Evolutionary conservation across 35 echinoderm and acorn worm genomes (phyloP).

Genomic region (Apostichopus parvimensis): DNA sequence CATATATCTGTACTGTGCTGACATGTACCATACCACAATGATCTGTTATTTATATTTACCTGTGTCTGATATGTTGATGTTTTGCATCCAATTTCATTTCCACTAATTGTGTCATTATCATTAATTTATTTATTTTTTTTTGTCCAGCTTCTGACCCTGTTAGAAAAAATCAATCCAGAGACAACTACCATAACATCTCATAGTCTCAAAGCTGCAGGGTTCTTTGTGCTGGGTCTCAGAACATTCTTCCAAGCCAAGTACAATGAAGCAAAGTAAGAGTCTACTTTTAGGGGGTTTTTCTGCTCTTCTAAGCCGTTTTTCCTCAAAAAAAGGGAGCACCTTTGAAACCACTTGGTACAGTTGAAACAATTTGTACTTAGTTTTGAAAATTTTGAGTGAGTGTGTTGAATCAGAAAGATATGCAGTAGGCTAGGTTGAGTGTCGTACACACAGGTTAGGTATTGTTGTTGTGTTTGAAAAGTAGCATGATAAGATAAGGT

Average conservation of each 20-base stretch:
- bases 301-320: no score
- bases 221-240: conserved; percentile 90
- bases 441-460: no score
- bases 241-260: conserved; percentile 98
- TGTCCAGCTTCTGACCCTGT: conserved; percentile 75
- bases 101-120: no score
- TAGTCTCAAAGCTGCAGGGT: conserved; percentile 90
- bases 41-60: not conserved
- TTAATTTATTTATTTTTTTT: no score
- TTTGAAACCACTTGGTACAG: no score
- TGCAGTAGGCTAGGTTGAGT: no score
- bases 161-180: conserved; percentile 96
- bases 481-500: not conserved
- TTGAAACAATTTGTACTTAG: no score
- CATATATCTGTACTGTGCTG: no score
- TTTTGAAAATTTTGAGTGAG: no score
- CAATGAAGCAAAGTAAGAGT: conserved; percentile 95
- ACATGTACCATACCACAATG: not conserved
- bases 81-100: not conserved
- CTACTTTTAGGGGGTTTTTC: not conserved
- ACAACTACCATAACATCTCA: conserved; percentile 77
- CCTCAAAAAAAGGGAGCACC: no score
- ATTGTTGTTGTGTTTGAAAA: no score
- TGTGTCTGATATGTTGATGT: not conserved
- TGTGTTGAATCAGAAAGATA: no score